Base-by-base conservation (phyloP, 2,888 invertebrate genomes). In the Phania funesta region DNA sequence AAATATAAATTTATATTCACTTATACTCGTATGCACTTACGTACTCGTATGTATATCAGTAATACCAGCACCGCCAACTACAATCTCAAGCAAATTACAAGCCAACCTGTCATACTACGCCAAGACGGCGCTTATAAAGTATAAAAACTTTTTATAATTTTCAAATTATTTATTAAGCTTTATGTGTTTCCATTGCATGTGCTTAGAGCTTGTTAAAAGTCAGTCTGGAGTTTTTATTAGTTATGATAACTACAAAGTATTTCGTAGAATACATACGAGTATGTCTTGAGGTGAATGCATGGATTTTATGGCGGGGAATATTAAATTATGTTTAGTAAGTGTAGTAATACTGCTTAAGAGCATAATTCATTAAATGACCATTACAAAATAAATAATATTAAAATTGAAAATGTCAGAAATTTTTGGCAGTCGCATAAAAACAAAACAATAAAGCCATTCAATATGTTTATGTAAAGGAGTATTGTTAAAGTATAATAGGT, bases 391-490 rank as follows among this genome's bases (percentile, higher is more conserved):
- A 82, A 82, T 82, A 78, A 74, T 74, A 74, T 70, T 74, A 38
- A 82, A 82, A 74, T 82, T 77, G 73, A 82, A 77, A 74, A 70
- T 74, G 81, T 70, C 81, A 77, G 77, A 82, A 82, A 82, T 20
- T 70, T 73, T 77, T 82, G 77, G 52, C 81, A 77, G 81, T 62
- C 41, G 58, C 64, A 74, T 77, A 81, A 73, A 74, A 74, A 77
- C 38, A 1, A 1, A 16, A 38, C 20, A 5, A 29, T 46, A 26
- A 20, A 16, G 13, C 2, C 48, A 58, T 35, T 35, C 16, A 56
- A 32, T 50, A 32, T 16, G 4, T 50, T 24, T 6, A 35, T 22
- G 22, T 8, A 16, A 32, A 29, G 41, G 26, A 46, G 32, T 16
- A 20, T 46, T 18, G 18, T 26, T 26, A 2, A 9, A 13, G 5